phyloP scores from a whole-genome alignment of 2,888 invertebrate genomes.

The Junonia oenone region DNA sequence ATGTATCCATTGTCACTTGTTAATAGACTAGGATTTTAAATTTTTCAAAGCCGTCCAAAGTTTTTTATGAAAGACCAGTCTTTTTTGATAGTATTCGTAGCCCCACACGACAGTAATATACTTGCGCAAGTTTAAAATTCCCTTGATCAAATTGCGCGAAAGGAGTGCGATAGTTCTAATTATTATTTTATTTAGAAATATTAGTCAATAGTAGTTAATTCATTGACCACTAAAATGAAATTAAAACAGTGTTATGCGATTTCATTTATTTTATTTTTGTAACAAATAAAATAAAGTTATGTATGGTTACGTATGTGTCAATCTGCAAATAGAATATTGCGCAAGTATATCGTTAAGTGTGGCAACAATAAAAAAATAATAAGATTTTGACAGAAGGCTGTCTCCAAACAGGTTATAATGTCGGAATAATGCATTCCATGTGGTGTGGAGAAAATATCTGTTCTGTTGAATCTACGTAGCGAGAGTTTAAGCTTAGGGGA shows the following conservation, averaged over 20 bases:
- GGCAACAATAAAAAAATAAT: not conserved
- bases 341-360: not conserved
- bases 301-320: no score
- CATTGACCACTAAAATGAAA: no score
- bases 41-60: conserved; percentile 39
- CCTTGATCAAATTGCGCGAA: no score
- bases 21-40: conserved; percentile 17
- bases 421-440: conserved; percentile 21
- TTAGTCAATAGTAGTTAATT: no score
- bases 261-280: no score
- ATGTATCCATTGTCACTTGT: conserved; percentile 1
- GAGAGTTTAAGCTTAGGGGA: not conserved
- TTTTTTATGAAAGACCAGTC: conserved; percentile 20
- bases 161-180: no score
- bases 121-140: not conserved
- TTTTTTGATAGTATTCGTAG: not conserved
- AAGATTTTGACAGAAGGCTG: conserved; percentile 26
- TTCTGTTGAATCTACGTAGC: conserved; percentile 6
- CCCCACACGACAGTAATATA: no score
- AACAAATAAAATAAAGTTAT: no score
- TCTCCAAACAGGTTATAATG: conserved; percentile 1
- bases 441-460: conserved; percentile 6
- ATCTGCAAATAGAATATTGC: no score
- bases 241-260: no score
- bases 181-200: no score